phyloP scores from a whole-genome alignment of 1,140 invertebrate genomes.

The Temnothorax nylanderi region DNA sequence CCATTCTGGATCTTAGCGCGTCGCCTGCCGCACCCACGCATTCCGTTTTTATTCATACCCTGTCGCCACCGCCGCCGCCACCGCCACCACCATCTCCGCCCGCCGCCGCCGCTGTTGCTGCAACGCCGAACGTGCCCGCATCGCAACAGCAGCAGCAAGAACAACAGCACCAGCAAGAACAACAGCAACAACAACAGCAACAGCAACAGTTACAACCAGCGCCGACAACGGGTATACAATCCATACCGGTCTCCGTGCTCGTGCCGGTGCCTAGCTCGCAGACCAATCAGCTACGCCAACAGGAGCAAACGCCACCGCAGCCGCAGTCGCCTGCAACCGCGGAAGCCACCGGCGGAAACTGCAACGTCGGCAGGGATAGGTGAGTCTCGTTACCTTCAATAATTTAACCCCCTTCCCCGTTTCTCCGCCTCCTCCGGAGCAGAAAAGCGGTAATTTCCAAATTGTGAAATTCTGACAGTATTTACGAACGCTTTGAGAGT shows the following conservation, averaged over 20 bases:
- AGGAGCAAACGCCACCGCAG: constrained; percentile 71
- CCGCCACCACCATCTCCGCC: constrained; percentile 77
- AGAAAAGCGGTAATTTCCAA: background rate
- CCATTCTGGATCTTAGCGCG: constrained; percentile 94
- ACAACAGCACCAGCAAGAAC: constrained; percentile 5
- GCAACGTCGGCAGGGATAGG: constrained; percentile 62
- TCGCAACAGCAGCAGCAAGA: constrained; percentile 37
- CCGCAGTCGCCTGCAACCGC: constrained; percentile 77
- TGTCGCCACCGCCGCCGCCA: constrained; percentile 85
- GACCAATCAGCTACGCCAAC: constrained; percentile 74
- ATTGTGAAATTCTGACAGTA: background rate
- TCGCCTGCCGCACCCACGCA: constrained; percentile 89
- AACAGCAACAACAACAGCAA: constrained; percentile 28
- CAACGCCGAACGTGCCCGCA: background rate
- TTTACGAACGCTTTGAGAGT: background rate
- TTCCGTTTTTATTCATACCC: constrained; percentile 83
- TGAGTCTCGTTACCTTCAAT: constrained; percentile 47
- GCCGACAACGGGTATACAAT: constrained; percentile 45
- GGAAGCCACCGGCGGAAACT: constrained; percentile 64
- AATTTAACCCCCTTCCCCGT: background rate
- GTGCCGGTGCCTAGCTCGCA: constrained; percentile 78
- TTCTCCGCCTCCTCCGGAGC: too few species aligned
- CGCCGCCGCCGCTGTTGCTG: constrained; percentile 72
- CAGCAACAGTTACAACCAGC: constrained; percentile 54
- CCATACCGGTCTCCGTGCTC: constrained; percentile 80